These are phyloP conservation scores for Montipora capitata DNA, from an alignment of 92 coral and sea anemone species.

Conservation along the genomic window DNA sequence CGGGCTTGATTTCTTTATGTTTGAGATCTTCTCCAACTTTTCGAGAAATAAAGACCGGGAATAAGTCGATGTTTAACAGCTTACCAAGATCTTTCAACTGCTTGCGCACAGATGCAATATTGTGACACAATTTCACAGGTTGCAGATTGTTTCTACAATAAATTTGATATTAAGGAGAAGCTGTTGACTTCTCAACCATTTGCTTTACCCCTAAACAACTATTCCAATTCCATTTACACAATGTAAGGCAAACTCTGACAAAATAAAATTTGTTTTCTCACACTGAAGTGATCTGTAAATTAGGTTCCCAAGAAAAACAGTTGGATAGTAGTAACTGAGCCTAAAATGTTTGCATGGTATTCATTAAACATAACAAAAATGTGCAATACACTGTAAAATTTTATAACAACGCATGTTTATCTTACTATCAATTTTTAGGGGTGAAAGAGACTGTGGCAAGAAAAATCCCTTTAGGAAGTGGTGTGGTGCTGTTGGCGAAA, in stretches of 20 bases:
- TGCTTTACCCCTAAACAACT: neutral
- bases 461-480: constrained; percentile 45
- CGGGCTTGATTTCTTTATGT: no score
- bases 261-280: constrained; percentile 2
- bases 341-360: neutral
- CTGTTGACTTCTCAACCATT: constrained; percentile 6
- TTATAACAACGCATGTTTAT: no score
- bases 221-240: constrained; percentile 7
- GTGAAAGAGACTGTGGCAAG: constrained; percentile 22
- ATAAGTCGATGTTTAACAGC: no score
- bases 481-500: no score
- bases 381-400: neutral
- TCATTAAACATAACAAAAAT: neutral
- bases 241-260: neutral
- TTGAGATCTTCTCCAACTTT: no score
- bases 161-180: constrained; percentile 14
- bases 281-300: constrained; percentile 10
- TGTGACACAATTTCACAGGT: constrained; percentile 13
- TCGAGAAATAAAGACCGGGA: no score
- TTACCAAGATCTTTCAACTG: no score
- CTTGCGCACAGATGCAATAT: no score
- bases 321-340: neutral
- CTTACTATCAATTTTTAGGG: constrained; percentile 9
- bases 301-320: no score
- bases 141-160: neutral